phyloP scores from a whole-genome alignment of 2,113 vertebrate species.

The Petrocephalus microphthalmus region DNA sequence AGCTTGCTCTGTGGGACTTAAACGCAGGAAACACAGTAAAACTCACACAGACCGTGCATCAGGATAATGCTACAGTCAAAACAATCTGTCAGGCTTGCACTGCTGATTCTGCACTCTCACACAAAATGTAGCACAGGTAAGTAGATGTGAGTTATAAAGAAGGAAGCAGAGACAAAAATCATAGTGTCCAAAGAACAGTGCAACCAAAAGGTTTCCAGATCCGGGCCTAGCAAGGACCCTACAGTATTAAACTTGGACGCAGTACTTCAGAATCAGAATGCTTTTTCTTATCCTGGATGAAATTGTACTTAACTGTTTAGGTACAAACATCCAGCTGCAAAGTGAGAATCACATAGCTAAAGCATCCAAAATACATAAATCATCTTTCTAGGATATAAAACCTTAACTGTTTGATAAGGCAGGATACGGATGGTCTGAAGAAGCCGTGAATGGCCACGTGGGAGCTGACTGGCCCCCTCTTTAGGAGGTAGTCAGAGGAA shows the following conservation, averaged over 20 bases:
- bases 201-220: neutral
- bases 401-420: neutral
- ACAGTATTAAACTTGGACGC: neutral
- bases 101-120: neutral
- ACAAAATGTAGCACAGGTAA: neutral
- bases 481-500: slow-evolving; percentile 42
- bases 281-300: neutral
- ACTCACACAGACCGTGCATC: neutral
- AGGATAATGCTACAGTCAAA: neutral
- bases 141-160: neutral
- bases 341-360: neutral
- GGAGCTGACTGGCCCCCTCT: neutral
- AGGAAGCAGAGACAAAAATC: neutral
- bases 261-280: neutral
- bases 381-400: neutral
- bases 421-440: neutral
- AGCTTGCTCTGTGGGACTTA: neutral
- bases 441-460: neutral
- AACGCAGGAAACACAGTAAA: neutral
- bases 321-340: neutral
- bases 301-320: neutral
- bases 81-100: neutral
- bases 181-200: neutral
- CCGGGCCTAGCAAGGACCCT: neutral
- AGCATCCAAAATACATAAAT: neutral